Percentiles rank a stretch among this genome's conserved stretches.
These are phyloP conservation scores for Lottia scabra DNA, from an alignment of 2,888 invertebrate species.

Conservation along the genomic window DNA sequence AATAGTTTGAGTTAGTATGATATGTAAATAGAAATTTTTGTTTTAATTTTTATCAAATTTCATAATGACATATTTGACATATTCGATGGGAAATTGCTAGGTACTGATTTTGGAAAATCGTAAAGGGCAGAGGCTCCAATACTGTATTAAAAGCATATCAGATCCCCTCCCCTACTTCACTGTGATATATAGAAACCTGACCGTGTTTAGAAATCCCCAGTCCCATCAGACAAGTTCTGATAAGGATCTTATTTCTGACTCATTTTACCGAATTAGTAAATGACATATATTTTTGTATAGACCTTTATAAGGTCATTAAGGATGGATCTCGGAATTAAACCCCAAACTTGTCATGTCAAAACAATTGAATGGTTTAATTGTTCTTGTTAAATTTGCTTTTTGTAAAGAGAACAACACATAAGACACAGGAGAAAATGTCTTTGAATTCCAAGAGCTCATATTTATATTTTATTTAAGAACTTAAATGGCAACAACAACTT, in stretches of 20 bases:
- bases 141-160: neutral
- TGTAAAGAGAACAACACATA: neutral
- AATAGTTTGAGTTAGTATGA: too few relatives aligned
- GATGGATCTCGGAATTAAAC: neutral
- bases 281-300: too few relatives aligned
- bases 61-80: conserved; percentile 1
- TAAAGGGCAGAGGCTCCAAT: neutral
- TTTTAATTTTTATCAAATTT: neutral
- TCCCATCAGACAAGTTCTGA: neutral
- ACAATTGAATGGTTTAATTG: neutral
- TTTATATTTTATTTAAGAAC: neutral
- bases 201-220: conserved; percentile 2
- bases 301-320: too few relatives aligned
- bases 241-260: too few relatives aligned
- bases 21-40: too few relatives aligned
- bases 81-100: neutral
- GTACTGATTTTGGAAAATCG: neutral
- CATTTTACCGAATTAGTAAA: too few relatives aligned
- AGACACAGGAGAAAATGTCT: neutral
- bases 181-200: neutral
- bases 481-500: neutral
- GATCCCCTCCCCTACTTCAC: neutral
- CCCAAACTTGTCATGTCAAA: neutral
- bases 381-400: neutral
- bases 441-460: neutral